phyloP scores from a whole-genome alignment of 2,888 invertebrate genomes.

The Alloscopus bannaensis region DNA sequence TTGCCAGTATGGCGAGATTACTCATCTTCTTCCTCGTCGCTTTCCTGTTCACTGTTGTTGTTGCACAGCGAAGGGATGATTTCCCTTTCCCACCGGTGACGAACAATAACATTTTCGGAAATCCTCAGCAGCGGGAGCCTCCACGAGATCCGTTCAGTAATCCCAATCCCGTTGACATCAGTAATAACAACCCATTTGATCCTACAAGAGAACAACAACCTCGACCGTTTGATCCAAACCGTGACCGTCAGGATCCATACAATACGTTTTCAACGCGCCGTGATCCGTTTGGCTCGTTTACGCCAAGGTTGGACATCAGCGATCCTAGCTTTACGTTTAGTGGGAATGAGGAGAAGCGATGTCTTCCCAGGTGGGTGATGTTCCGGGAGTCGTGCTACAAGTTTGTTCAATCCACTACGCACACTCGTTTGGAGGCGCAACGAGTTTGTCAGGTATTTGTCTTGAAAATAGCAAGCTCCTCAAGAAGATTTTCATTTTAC shows the following conservation, averaged over 20 bases:
- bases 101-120: conserved; percentile 61
- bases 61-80: conserved; percentile 42
- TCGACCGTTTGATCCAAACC: conserved; percentile 54
- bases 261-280: conserved; percentile 53
- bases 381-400: conserved; percentile 90
- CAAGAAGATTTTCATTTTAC: conserved; percentile 13
- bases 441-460: conserved; percentile 83
- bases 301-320: conserved; percentile 58
- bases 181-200: conserved; percentile 52
- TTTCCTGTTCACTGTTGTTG: neutral
- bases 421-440: conserved; percentile 86
- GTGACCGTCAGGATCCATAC: neutral
- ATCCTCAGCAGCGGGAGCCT: conserved; percentile 50
- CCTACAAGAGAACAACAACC: conserved; percentile 38
- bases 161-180: conserved; percentile 50
- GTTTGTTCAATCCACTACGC: conserved; percentile 91
- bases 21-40: conserved; percentile 2
- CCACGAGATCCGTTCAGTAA: conserved; percentile 48
- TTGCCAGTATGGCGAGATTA: neutral
- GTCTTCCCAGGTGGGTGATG: conserved; percentile 92
- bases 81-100: conserved; percentile 55
- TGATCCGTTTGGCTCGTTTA: conserved; percentile 45
- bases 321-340: conserved; percentile 64
- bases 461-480: neutral
- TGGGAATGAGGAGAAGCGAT: conserved; percentile 76